Percentiles rank a stretch among this genome's conserved stretches.
phyloP scores from a whole-genome alignment of 2,797 vertebrate genomes.

The Austrolebias charrua region DNA sequence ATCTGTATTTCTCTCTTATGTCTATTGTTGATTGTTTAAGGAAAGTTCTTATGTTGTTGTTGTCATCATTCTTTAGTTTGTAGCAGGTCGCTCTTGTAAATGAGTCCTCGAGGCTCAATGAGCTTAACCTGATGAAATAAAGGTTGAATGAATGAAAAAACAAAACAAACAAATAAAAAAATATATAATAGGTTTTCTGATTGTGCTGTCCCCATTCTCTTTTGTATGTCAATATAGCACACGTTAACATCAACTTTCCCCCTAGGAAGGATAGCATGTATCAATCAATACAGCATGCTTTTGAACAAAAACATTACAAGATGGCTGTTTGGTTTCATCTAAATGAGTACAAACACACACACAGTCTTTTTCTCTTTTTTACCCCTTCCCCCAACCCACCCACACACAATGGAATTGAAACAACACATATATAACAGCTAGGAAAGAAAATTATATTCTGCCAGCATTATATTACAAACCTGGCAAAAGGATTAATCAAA shows the following conservation, averaged over 20 bases:
- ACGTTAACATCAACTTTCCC: constrained; percentile 40
- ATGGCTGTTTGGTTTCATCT: constrained; percentile 40
- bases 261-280: constrained; percentile 30
- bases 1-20: no score
- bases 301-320: constrained; percentile 22
- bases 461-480: constrained; percentile 49
- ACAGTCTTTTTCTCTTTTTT: no score
- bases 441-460: constrained; percentile 46
- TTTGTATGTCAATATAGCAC: constrained; percentile 27
- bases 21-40: no score
- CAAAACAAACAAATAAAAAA: constrained; percentile 9
- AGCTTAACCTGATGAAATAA: no score
- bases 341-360: constrained; percentile 37
- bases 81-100: no score
- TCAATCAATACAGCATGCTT: constrained; percentile 58
- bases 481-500: constrained; percentile 52
- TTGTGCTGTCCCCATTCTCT: constrained; percentile 35
- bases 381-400: not conserved
- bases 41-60: no score
- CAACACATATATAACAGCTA: constrained; percentile 16
- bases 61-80: no score
- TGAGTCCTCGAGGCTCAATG: no score
- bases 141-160: no score
- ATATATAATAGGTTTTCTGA: constrained; percentile 17
- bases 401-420: constrained; percentile 24